A percentile compares a stretch with the other conserved stretches of the same genome.
These are phyloP conservation scores for Drosophila rellima DNA, from an alignment of 2,888 invertebrate genomes.

Conservation along the genomic window DNA sequence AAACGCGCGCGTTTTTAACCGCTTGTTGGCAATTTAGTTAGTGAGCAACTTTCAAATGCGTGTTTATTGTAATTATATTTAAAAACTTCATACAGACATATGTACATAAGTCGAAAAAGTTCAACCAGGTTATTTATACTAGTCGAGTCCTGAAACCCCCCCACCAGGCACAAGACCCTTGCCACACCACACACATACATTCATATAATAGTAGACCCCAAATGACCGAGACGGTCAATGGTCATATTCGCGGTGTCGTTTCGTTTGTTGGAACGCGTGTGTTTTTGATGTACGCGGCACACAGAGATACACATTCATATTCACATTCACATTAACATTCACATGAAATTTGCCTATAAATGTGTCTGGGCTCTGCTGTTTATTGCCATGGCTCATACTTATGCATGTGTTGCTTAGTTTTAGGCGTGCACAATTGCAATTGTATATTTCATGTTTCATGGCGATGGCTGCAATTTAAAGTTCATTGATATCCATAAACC, in stretches of 20 bases:
- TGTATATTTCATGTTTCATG: constrained; percentile 63
- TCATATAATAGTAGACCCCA: not conserved
- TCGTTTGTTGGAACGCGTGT: constrained; percentile 35
- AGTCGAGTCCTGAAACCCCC: constrained; percentile 31
- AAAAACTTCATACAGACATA: constrained; percentile 38
- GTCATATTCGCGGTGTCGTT: constrained; percentile 33
- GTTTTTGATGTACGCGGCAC: constrained; percentile 55
- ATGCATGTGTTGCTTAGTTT: constrained; percentile 53
- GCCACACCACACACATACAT: constrained; percentile 11
- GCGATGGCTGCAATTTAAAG: constrained; percentile 69
- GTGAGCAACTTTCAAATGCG: constrained; percentile 66
- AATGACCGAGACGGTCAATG: constrained; percentile 46
- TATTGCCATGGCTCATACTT: constrained; percentile 40
- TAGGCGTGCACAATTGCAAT: constrained; percentile 69
- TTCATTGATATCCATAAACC: constrained; percentile 80
- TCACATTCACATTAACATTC: not conserved
- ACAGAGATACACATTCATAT: constrained; percentile 4
- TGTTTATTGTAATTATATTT: constrained; percentile 83
- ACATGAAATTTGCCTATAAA: constrained; percentile 74
- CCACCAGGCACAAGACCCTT: constrained; percentile 8
- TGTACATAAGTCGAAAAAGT: constrained; percentile 34
- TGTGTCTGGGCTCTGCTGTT: constrained; percentile 75
- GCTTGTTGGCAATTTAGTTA: constrained; percentile 73
- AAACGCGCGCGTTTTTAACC: constrained; percentile 57
- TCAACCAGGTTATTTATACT: constrained; percentile 64